Base-by-base conservation (phyloP, 2,113 vertebrate species). In the Lota lota region DNA sequence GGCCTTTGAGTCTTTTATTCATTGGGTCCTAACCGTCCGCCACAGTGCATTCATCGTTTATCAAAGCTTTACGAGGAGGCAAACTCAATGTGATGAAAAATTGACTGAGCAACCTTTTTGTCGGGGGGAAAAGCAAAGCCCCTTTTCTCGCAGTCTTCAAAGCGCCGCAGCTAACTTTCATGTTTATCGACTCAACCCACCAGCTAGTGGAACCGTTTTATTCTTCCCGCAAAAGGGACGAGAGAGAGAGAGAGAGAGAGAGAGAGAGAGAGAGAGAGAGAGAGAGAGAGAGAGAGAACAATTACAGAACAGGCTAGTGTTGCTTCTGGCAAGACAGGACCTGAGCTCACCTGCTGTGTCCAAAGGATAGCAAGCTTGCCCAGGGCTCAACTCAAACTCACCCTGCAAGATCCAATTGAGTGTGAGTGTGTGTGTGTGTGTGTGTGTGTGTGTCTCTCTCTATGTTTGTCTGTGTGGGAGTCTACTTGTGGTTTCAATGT, bases 311-410 rank as follows among this genome's bases (percentile, higher is more conserved):
- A 12, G 40, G 40, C 40, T 47, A 47, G 40, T 47, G 40, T 47
- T 8, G 67, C 79, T 68, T 62, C 19, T 53, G 75, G 77, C 72
- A 16, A 74, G 61, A 4, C 51, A 0, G 67, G 74, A 80, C 47
- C 54, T 82, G 70, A 67, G 60, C 69, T 54, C 68, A 63, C 57
- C 70, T 71, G 63, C 78, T 77, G 74, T 81, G 81, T 82, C 78
- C 40, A 47, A 47, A 82, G 21, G 61, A 72, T 78, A 20, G n/a
- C 66, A 19, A 22, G 19, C 63, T 58, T 19, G 77, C 83, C 72
- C 12, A 74, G 54, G 87, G 85, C 79, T 75, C 72, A 80, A 75
- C 66, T 76, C 78, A 63, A 72, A 61, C 74, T 68, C 40, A 47
- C 40, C 8, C 40, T 11, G 40, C 2, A 47, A 8, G 7, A 47